A percentile compares a stretch with the other conserved stretches of the same genome.
These are phyloP conservation scores for Tupaia tana DNA, from an alignment of 2,113 vertebrate species.

Conservation along the genomic window DNA sequence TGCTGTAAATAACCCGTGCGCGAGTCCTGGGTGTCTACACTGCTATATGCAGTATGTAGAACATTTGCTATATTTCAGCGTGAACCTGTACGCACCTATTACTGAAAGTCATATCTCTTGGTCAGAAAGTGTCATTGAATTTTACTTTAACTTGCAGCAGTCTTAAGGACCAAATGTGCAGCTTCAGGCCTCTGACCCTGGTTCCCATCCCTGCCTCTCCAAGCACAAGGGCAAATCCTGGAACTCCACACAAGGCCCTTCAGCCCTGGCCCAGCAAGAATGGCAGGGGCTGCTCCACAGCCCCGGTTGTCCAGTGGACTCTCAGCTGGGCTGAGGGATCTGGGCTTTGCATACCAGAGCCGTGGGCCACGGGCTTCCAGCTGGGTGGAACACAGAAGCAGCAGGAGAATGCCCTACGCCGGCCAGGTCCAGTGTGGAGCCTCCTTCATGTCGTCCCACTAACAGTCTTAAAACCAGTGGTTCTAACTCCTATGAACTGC, in stretches of 20 bases:
- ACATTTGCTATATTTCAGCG: fast-evolving
- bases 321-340: not conserved
- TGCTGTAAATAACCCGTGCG: not conserved
- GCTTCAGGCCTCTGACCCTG: not conserved
- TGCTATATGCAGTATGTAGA: fast-evolving
- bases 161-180: not conserved
- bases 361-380: not conserved
- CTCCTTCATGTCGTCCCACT: not conserved
- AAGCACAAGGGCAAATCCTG: not conserved
- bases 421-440: not conserved
- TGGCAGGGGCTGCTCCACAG: fast-evolving
- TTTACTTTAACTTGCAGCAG: not conserved
- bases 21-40: not conserved
- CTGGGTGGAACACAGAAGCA: not conserved
- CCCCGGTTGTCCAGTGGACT: not conserved
- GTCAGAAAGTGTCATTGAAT: not conserved
- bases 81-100: not conserved
- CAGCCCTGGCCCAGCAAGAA: not conserved
- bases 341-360: not conserved
- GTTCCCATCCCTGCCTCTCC: not conserved
- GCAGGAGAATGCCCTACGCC: not conserved
- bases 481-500: not conserved
- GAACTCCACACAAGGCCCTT: no score
- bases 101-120: not conserved
- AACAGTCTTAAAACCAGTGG: not conserved